Conservation (phyloP, 2,888 invertebrate species). For the Euplexia lucipara region DNA sequence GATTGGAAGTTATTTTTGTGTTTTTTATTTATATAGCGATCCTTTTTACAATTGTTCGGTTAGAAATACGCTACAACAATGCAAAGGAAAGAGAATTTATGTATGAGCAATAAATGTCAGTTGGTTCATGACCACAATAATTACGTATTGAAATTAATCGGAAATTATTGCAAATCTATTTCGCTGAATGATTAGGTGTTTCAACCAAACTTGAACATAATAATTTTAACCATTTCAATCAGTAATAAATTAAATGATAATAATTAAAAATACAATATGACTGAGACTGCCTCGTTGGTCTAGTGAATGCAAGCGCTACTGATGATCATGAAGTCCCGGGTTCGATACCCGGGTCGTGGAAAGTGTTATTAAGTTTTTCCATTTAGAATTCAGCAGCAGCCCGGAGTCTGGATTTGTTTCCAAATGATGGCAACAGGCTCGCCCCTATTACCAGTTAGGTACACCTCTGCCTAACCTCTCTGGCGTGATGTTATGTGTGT, state of each 20-base stretch:
- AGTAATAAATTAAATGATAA: not conserved
- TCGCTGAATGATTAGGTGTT: not conserved
- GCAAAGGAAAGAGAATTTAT: not conserved
- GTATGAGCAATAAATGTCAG: not conserved
- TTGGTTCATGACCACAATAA: not conserved
- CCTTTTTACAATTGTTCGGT: not conserved
- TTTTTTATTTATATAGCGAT: slow-evolving; percentile 3
- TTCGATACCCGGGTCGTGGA: too few relatives aligned
- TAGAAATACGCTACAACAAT: not conserved
- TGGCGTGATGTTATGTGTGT: too few relatives aligned
- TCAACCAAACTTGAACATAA: not conserved
- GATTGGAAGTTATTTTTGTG: slow-evolving; percentile 11
- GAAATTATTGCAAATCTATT: not conserved
- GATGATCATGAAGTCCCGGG: too few relatives aligned
- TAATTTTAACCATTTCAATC: not conserved
- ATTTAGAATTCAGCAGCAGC: too few relatives aligned
- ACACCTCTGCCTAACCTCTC: too few relatives aligned
- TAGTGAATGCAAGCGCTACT: too few relatives aligned
- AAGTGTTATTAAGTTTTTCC: too few relatives aligned
- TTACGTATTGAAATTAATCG: not conserved
- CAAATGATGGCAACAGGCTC: too few relatives aligned
- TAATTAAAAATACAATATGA: too few relatives aligned
- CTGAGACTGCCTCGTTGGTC: too few relatives aligned
- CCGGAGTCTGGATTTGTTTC: too few relatives aligned
- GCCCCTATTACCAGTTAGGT: too few relatives aligned